Base-by-base conservation (phyloP, 2,797 vertebrate species). In the Acipenser ruthenus region DNA sequence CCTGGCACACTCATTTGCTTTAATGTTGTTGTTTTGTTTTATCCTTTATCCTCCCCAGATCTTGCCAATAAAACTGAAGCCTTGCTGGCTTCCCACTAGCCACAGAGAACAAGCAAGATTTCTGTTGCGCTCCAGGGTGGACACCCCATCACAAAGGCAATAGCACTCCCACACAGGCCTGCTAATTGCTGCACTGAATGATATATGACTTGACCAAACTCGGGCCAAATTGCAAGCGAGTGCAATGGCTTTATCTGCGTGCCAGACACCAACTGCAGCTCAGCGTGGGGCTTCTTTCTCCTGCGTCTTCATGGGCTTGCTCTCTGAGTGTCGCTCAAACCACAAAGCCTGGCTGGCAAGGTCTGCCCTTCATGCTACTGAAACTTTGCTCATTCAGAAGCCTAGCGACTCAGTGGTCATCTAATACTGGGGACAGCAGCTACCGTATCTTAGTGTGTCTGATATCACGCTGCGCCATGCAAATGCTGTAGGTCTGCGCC, bases 221-320 rank as follows among this genome's bases (percentile, higher is more conserved):
- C 68, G 13, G 56, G 68, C 52, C 68, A 72, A 68, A 74, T 73
- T 71, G 48, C 23, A 13, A 60, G 62, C 11, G 11, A 23, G n/a
- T 50, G 47, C 68, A 67, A 67, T 52, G 56, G n/a, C 67, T 70
- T 69, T 70, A 61, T 50, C 65, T 65, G 50, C 23, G 50, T 55
- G 71, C 73, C 73, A 74, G 49, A 37, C 58, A 72, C 75, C 64
- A 69, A 70, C 67, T 72, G 49, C 15, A 50, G 59, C 50, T 6
- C 8, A 63, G 63, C 37, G 50, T 48, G 53, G 7, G 10, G 55
- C 49, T 37, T 49, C 70, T 70, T 70, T 74, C 49, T 60, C 49
- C 8, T 12, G 23, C 51, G 60, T 60, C 18, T 60, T 49, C 49
- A n/a, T 49, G 50, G 63, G 62, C 11, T 12, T 60, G 6, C 58